Conservation (phyloP, 2,113 vertebrate species). For the Tinamus guttatus region DNA sequence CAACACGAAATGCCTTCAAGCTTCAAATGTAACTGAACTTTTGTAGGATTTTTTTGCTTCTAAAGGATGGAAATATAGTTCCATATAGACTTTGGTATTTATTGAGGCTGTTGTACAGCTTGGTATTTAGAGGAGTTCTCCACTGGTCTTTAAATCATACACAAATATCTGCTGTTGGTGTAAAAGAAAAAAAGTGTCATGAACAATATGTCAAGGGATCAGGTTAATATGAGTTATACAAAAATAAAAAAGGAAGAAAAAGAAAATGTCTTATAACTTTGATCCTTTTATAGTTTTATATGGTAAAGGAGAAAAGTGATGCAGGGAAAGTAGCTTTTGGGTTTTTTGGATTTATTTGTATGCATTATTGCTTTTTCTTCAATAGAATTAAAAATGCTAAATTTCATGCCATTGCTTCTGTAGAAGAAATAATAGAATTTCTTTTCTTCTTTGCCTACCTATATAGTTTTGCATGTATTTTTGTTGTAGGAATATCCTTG, state of each 20-base stretch:
- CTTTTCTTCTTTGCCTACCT: background rate
- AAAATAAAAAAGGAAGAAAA: too few species aligned
- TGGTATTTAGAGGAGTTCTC: background rate
- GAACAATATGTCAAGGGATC: background rate
- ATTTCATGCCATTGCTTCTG: background rate
- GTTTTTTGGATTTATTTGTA: background rate
- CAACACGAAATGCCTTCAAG: background rate
- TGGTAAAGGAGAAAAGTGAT: background rate
- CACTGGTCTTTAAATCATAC: background rate
- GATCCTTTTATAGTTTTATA: background rate
- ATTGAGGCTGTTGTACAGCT: background rate
- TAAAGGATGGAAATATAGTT: background rate
- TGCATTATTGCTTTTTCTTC: background rate
- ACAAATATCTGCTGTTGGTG: background rate
- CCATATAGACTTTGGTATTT: background rate
- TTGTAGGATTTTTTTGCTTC: background rate
- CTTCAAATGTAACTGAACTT: background rate
- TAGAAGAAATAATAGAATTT: background rate
- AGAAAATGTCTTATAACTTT: background rate
- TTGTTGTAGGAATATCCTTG: background rate
- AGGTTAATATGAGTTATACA: background rate
- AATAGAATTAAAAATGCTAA: background rate
- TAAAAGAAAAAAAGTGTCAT: background rate
- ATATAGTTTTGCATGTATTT: background rate
- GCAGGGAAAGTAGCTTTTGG: background rate